phyloP scores from a whole-genome alignment of 2,113 vertebrate species.

The Ictidomys tridecemlineatus region DNA sequence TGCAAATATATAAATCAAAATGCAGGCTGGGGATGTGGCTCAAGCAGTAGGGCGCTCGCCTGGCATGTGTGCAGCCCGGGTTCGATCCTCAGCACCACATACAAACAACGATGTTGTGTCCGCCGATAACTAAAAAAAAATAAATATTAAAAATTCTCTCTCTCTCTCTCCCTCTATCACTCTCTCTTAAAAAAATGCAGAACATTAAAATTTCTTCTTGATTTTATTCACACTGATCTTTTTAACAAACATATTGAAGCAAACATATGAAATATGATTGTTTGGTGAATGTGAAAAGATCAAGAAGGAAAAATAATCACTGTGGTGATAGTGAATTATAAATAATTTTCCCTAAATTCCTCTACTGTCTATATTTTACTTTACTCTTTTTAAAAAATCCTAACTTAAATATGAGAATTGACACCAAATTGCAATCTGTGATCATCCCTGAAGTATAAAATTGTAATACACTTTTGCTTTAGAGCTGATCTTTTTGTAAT shows the following conservation, averaged over 20 bases:
- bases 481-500: conserved; percentile 5
- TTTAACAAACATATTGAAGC: not conserved
- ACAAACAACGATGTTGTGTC: too few species aligned
- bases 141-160: too few species aligned
- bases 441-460: not conserved
- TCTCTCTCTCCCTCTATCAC: too few species aligned
- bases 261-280: too few species aligned
- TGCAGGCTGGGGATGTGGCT: too few species aligned
- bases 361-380: not conserved
- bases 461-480: not conserved
- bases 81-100: too few species aligned
- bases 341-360: not conserved
- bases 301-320: conserved; percentile 26
- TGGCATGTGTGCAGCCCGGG: too few species aligned
- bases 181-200: too few species aligned
- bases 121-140: too few species aligned
- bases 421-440: not conserved
- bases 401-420: not conserved
- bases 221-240: too few species aligned
- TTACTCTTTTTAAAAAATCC: not conserved
- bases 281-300: not conserved
- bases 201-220: not conserved
- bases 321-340: not conserved
- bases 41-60: too few species aligned
- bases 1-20: not conserved